phyloP scores from a whole-genome alignment of 1,140 invertebrate species.

The Cotesia chilonis region DNA sequence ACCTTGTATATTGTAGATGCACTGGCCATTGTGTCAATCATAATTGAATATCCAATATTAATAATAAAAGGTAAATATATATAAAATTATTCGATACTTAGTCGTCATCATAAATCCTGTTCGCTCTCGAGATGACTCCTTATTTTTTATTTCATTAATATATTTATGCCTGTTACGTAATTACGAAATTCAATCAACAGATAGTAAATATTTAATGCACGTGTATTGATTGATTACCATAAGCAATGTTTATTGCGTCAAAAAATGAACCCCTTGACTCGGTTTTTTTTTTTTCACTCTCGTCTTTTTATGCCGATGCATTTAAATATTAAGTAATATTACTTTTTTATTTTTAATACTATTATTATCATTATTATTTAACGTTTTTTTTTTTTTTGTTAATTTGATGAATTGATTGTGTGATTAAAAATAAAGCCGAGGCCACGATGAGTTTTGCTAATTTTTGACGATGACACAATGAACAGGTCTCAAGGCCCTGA shows the following conservation, averaged over 20 bases:
- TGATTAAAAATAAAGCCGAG: constrained; percentile 17
- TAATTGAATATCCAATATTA: neutral
- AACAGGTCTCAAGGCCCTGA: constrained; percentile 23
- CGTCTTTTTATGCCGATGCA: neutral
- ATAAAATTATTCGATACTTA: too few relatives aligned
- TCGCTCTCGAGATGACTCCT: constrained; percentile 5
- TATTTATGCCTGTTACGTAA: neutral
- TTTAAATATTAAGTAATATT: neutral
- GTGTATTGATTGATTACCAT: constrained; percentile 23
- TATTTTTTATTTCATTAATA: constrained; percentile 11
- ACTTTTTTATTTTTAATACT: neutral
- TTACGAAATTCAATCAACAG: too few relatives aligned
- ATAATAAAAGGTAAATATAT: neutral
- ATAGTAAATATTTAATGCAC: neutral
- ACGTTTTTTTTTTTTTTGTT: neutral
- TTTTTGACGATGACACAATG: constrained; percentile 21
- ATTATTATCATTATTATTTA: neutral
- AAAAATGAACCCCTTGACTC: constrained; percentile 12
- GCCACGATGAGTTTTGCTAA: constrained; percentile 15
- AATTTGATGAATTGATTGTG: constrained; percentile 22
- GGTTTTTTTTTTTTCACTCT: neutral
- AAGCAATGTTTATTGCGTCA: constrained; percentile 3
- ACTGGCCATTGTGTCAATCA: constrained; percentile 17
- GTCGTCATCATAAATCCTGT: too few relatives aligned
- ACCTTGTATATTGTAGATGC: constrained; percentile 22